Percentiles rank a stretch among this genome's conserved stretches.
These are phyloP conservation scores for Sinelater perroti DNA, from an alignment of 2,888 invertebrate species.

Conservation along the genomic window DNA sequence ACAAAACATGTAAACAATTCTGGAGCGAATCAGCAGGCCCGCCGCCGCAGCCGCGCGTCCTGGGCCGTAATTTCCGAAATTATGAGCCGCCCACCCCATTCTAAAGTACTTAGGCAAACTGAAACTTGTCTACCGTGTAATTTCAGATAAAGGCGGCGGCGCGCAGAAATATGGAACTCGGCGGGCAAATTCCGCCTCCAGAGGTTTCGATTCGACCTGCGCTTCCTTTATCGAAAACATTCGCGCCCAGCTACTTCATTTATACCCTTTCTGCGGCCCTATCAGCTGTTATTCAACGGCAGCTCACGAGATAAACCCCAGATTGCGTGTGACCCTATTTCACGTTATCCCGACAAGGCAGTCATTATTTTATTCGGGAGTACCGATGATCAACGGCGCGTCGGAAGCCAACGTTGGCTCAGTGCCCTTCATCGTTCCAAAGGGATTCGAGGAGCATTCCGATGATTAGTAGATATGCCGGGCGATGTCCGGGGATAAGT, in stretches of 20 bases:
- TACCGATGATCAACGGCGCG: constrained; percentile 18
- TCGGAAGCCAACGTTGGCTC: constrained; percentile 13
- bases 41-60: not conserved
- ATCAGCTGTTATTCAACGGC: constrained; percentile 17
- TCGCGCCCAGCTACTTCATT: constrained; percentile 27
- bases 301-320: constrained; percentile 24
- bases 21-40: constrained; percentile 2
- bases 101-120: constrained; percentile 15
- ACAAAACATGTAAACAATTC: constrained; percentile 9
- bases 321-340: constrained; percentile 26
- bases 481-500: too few species aligned
- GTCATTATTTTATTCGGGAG: constrained; percentile 24
- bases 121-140: constrained; percentile 18
- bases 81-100: constrained; percentile 9
- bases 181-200: not conserved
- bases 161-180: constrained; percentile 11
- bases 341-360: constrained; percentile 10
- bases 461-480: too few species aligned
- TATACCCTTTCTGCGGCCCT: constrained; percentile 17
- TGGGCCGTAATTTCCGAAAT: constrained; percentile 10
- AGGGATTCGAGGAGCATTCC: not conserved
- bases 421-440: constrained; percentile 2
- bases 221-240: constrained; percentile 24
- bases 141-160: constrained; percentile 10
- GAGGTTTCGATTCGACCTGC: constrained; percentile 15